Evolutionary conservation across 2,113 vertebrate genomes (phyloP).

Genomic region (Panurus biarmicus): DNA sequence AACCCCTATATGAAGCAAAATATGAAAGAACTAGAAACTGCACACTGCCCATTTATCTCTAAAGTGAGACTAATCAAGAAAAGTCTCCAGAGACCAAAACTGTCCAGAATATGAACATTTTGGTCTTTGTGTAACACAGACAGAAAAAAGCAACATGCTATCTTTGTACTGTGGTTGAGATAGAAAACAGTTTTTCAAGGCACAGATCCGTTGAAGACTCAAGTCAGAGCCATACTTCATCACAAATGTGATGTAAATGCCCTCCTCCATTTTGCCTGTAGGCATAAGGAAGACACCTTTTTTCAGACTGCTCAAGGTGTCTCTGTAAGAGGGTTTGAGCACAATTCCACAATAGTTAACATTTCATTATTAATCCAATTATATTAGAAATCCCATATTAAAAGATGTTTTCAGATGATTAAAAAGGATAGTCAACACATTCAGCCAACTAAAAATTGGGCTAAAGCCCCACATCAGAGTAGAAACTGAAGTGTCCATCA

Average conservation of each 20-base stretch:
- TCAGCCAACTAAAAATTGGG: background rate
- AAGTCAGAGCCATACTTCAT: background rate
- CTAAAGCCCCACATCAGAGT: background rate
- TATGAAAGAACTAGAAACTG: background rate
- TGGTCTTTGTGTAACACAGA: background rate
- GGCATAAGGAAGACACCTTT: background rate
- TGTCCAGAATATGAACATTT: background rate
- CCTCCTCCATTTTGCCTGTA: background rate
- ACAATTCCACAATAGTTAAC: background rate
- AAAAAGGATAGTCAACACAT: background rate
- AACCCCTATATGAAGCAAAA: background rate
- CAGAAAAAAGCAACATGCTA: background rate
- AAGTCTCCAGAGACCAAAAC: background rate
- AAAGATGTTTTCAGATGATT: background rate
- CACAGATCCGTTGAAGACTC: background rate
- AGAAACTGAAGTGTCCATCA: background rate
- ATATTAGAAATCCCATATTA: background rate
- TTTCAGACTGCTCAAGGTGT: background rate
- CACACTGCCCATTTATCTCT: background rate
- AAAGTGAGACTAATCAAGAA: background rate
- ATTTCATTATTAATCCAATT: background rate
- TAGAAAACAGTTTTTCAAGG: background rate
- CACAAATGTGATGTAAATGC: background rate
- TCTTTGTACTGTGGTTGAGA: background rate
- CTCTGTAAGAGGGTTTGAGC: background rate